Evolutionary conservation across 30 jellyfish, hydroid and myxozoan species (phyloP).

Genomic region (Aurelia coerulea): DNA sequence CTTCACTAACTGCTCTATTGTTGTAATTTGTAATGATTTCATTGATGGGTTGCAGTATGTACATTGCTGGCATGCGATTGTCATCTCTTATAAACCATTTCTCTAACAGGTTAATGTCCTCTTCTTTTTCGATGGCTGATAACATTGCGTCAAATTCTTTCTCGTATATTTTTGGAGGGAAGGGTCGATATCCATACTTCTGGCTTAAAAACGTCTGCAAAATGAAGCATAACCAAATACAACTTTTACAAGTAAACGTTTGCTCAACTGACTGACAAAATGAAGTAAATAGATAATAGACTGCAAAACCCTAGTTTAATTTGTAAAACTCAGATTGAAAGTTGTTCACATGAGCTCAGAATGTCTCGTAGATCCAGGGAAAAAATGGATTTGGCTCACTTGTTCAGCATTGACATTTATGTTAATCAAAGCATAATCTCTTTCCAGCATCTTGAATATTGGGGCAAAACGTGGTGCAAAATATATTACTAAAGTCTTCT

Average conservation of each 20-base stretch:
- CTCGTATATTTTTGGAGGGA: slow-evolving; percentile 79
- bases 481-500: no score
- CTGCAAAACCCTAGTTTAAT: no score
- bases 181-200: slow-evolving; percentile 92
- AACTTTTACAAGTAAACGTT: background rate
- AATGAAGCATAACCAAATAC: background rate
- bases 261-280: background rate
- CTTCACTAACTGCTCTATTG: slow-evolving; percentile 65
- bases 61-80: slow-evolving; percentile 75
- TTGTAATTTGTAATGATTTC: slow-evolving; percentile 71
- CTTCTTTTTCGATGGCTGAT: slow-evolving; percentile 15
- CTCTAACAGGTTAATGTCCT: slow-evolving; percentile 45
- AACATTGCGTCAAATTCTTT: slow-evolving; percentile 80
- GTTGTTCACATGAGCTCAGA: no score
- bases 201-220: slow-evolving; percentile 81
- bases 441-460: no score
- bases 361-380: no score
- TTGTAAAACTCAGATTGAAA: no score
- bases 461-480: no score
- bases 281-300: no score
- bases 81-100: slow-evolving; percentile 84
- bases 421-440: no score
- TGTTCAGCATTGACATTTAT: no score
- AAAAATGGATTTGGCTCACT: no score
- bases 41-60: slow-evolving; percentile 74